phyloP scores from a whole-genome alignment of 2,113 vertebrate genomes.

The Macquaria australasica region DNA sequence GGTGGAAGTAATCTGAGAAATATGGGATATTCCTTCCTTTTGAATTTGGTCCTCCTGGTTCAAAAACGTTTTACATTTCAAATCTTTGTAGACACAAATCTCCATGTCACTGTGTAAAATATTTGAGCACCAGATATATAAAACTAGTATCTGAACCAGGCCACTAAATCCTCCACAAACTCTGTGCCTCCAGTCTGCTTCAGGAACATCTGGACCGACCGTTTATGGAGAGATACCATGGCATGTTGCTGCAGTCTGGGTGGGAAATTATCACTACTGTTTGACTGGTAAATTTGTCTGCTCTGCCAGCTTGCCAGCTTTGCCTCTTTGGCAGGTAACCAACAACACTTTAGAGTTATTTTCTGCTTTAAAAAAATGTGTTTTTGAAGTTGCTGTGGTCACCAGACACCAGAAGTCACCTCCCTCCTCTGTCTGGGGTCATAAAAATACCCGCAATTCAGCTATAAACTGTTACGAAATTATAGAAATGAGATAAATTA shows the following conservation, averaged over 20 bases:
- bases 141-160: background rate
- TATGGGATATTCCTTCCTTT: too few relatives aligned
- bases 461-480: conserved; percentile 40
- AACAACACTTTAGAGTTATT: background rate
- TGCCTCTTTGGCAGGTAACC: conserved; percentile 7
- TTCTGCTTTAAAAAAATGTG: conserved; percentile 15
- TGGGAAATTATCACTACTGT: conserved; percentile 3
- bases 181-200: background rate
- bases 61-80: background rate
- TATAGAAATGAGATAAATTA: conserved; percentile 50
- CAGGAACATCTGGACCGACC: conserved; percentile 10
- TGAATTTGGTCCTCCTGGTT: too few relatives aligned
- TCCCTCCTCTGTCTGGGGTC: background rate
- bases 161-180: conserved; percentile 2
- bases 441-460: conserved; percentile 5
- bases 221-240: background rate
- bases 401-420: background rate
- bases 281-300: conserved; percentile 5
- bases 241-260: conserved; percentile 8
- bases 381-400: background rate
- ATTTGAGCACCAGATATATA: too few relatives aligned
- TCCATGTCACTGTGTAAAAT: too few relatives aligned
- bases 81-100: background rate
- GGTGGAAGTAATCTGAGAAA: background rate
- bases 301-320: background rate